phyloP scores from a whole-genome alignment of 2,888 invertebrate species.

The Lepidocyrtinus sp. region DNA sequence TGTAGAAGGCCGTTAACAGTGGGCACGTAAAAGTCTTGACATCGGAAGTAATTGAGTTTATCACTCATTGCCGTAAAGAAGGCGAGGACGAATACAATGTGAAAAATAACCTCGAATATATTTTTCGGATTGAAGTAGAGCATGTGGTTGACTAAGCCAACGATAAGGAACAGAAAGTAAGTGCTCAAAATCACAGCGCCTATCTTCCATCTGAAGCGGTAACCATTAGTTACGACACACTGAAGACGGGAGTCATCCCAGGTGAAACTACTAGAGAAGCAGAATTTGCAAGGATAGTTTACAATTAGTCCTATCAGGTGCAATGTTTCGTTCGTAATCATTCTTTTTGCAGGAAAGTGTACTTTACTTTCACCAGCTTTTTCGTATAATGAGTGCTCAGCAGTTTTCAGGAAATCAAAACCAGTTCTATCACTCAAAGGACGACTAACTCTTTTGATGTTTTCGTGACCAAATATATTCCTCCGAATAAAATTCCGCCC shows the following conservation, averaged over 20 bases:
- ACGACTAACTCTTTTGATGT: no score
- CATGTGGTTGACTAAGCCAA: not conserved
- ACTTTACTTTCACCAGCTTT: no score
- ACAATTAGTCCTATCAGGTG: slow-evolving; percentile 36
- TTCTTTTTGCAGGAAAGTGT: no score
- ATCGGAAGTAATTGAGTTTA: slow-evolving; percentile 34
- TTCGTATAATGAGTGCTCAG: no score
- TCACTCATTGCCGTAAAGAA: slow-evolving; percentile 34
- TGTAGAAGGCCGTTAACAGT: slow-evolving; percentile 27
- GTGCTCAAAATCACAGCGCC: slow-evolving; percentile 33
- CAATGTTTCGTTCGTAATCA: slow-evolving; percentile 30
- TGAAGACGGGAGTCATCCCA: slow-evolving; percentile 20
- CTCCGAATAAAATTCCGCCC: no score
- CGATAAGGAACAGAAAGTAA: slow-evolving; percentile 41
- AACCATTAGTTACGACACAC: slow-evolving; percentile 12
- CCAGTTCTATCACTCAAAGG: no score
- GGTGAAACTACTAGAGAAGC: slow-evolving; percentile 22
- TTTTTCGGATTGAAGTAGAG: slow-evolving; percentile 14
- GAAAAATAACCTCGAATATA: slow-evolving; percentile 23
- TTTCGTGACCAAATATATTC: no score
- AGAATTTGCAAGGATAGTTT: slow-evolving; percentile 32
- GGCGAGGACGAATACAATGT: slow-evolving; percentile 16
- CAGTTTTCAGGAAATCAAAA: no score
- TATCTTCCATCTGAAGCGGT: slow-evolving; percentile 24
- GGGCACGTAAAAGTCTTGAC: slow-evolving; percentile 14